These are phyloP conservation scores for Champsocephalus gunnari DNA, from an alignment of 2,797 vertebrate species.

Conservation along the genomic window DNA sequence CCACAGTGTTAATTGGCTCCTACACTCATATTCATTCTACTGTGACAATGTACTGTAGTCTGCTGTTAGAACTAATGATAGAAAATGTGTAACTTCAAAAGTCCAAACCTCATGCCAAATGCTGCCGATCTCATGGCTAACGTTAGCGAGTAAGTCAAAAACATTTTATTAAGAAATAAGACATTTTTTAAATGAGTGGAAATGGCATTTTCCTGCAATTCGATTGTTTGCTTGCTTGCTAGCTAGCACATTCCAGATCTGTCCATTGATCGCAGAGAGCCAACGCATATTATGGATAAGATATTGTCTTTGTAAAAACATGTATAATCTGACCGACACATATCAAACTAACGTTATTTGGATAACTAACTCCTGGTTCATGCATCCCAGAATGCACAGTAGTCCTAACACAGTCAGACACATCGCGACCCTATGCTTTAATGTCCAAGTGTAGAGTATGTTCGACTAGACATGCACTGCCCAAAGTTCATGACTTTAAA, in stretches of 20 bases:
- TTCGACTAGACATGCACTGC: constrained; percentile 15
- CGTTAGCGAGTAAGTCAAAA: too few species aligned
- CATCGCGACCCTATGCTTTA: neutral
- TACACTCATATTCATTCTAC: neutral
- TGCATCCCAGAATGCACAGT: neutral
- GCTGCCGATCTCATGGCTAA: too few species aligned
- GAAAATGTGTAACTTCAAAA: too few species aligned
- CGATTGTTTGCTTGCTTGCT: too few species aligned
- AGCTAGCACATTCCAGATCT: too few species aligned
- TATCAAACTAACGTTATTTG: neutral
- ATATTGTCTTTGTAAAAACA: too few species aligned
- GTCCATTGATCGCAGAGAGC: neutral
- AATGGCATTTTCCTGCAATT: too few species aligned
- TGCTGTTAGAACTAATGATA: neutral
- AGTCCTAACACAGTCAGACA: neutral
- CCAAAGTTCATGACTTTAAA: constrained; percentile 47
- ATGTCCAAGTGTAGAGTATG: constrained; percentile 1
- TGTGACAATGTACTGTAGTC: neutral
- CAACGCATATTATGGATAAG: neutral
- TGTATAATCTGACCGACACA: neutral
- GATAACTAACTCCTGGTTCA: neutral
- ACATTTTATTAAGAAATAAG: too few species aligned
- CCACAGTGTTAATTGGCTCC: too few species aligned
- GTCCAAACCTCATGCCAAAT: too few species aligned
- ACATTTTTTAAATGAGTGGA: too few species aligned